These are phyloP conservation scores for Tyto alba DNA, from an alignment of 2,113 vertebrate species.

Conservation along the genomic window DNA sequence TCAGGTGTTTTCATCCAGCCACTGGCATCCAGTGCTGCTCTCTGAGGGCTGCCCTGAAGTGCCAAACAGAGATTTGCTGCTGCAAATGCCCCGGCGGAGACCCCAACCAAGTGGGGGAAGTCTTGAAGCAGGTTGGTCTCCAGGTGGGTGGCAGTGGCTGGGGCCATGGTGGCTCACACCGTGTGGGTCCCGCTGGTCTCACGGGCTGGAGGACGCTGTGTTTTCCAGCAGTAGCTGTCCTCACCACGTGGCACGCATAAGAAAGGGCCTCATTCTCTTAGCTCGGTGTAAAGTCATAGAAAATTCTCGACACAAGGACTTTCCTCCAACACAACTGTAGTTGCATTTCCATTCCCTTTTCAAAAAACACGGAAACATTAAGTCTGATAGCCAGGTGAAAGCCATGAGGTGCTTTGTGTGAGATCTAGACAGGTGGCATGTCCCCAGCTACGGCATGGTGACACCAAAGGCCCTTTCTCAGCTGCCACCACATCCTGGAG, in stretches of 20 bases:
- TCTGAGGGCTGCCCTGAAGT: background rate
- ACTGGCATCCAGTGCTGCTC: rapidly evolving
- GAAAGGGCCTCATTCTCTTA: rapidly evolving
- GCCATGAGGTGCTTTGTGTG: background rate
- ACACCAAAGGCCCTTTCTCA: background rate
- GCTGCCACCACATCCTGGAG: background rate
- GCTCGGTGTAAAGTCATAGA: background rate
- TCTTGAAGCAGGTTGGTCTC: background rate
- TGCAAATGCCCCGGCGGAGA: background rate
- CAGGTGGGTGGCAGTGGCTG: background rate
- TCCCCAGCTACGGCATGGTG: background rate
- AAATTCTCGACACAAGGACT: background rate
- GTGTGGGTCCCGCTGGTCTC: rapidly evolving
- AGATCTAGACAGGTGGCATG: background rate
- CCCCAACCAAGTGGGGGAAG: background rate
- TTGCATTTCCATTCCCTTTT: background rate
- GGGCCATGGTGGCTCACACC: background rate
- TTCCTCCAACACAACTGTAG: background rate
- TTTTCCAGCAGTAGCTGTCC: background rate
- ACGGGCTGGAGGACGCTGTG: rapidly evolving
- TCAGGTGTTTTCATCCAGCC: background rate
- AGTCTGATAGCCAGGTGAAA: background rate
- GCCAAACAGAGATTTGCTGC: background rate
- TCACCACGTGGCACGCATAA: rapidly evolving
- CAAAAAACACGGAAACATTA: background rate